Conservation (phyloP, 92 coral and sea anemone species). For the Epizoanthus stellaris region DNA sequence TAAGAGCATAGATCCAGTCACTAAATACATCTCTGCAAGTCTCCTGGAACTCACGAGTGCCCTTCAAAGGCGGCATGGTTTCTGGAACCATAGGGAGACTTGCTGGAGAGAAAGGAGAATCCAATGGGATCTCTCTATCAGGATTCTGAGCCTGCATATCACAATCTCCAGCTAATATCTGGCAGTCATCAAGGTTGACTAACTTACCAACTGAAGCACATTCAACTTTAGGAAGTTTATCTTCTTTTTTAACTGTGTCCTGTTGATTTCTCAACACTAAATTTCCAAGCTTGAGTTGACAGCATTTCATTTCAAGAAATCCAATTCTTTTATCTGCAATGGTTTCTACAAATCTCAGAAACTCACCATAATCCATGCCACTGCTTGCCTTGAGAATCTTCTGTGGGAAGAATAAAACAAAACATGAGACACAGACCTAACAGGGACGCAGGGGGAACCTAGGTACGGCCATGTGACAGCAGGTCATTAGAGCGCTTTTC, state of each 20-base stretch:
- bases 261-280: not conserved
- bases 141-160: not conserved
- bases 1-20: conserved; percentile 62
- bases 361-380: conserved; percentile 85
- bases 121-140: not conserved
- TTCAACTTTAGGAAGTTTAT: not conserved
- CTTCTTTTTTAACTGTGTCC: too few species aligned
- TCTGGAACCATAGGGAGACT: not conserved
- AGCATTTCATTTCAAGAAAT: conserved; percentile 22
- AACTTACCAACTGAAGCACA: not conserved
- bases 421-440: not conserved
- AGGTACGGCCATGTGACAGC: not conserved
- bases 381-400: conserved; percentile 84
- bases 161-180: not conserved
- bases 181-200: not conserved
- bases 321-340: conserved; percentile 74
- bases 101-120: not conserved
- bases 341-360: conserved; percentile 65
- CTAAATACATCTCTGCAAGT: conserved; percentile 33
- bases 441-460: too few species aligned
- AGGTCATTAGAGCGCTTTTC: too few species aligned
- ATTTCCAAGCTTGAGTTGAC: not conserved
- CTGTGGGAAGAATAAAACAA: conserved; percentile 42
- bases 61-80: not conserved
- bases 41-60: not conserved